Conservation (phyloP, 2,113 vertebrate genomes). For the Otis tarda region DNA sequence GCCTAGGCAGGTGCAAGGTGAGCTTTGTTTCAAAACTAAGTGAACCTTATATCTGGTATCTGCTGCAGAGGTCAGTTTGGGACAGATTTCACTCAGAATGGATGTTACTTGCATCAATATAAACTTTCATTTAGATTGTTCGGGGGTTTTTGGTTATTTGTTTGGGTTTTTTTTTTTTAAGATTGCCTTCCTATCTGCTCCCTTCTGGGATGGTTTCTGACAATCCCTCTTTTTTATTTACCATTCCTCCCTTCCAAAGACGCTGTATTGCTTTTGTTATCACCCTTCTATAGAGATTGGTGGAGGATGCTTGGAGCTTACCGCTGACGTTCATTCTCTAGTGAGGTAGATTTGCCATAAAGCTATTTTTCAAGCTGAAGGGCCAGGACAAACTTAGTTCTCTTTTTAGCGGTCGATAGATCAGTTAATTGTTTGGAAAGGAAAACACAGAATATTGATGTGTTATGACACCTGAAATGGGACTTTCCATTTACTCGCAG, state of each 20-base stretch:
- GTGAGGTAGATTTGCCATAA: neutral
- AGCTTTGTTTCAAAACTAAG: constrained; percentile 40
- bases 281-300: neutral
- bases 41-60: neutral
- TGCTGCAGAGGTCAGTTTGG: constrained; percentile 47
- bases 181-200: neutral
- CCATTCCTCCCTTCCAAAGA: neutral
- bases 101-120: neutral
- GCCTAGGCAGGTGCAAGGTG: constrained; percentile 63
- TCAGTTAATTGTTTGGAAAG: constrained; percentile 9
- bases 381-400: neutral
- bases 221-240: neutral
- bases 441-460: neutral
- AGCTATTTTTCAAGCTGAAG: neutral
- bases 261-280: neutral
- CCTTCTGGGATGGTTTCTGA: neutral
- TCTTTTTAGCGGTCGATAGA: neutral
- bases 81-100: neutral
- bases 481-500: neutral
- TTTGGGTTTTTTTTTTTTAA: neutral
- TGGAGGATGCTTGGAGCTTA: neutral
- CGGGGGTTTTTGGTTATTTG: too few relatives aligned
- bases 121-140: neutral
- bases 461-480: neutral
- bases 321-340: neutral